Evolutionary conservation across 2,888 invertebrate species (phyloP), one percentile per base, ranked within the genome.

Genomic region (Nomada flava): DNA sequence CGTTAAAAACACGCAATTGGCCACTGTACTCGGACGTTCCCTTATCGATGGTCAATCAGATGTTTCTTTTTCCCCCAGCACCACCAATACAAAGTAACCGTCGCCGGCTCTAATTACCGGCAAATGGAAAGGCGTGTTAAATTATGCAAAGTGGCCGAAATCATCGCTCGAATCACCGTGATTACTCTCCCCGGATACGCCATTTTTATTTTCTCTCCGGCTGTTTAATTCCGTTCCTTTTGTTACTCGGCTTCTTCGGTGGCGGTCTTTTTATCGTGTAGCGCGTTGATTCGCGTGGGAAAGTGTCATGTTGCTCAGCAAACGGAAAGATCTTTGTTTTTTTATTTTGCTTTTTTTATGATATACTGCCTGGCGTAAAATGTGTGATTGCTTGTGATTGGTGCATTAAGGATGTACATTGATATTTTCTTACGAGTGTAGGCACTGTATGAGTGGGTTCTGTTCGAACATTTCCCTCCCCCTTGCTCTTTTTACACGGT

Each of bases 61-160:
- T 26, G 26, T 20, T 52, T 47, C 13, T 64, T 18, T 60, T 42
- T 29, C 36, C 36, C 36, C 7, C 36, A 36, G 36, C 7, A 36
- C 36, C 36, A 1, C 13, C 68, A n/a, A 64, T 13, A 68, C 68
- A 76, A 76, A 68, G 76, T 67, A 78, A 78, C 62, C 50, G 20
- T 76, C 55, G 55, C 20, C 47, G 62, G 18, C 62, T 53, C 53
- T 76, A 78, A 76, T 78, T 78, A 67, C 50, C 50, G 18, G 18
- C 55, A 29, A 42, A 76, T 63, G 76, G 55, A 68, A 78, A 63
- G 62, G 53, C 53, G 62, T 29, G 55, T 62, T 29, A 59, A 63
- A 20, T 44, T 69, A 75, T 75, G 75, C 62, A 76, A 44, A 76
- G 70, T 62, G 53, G 7, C 67, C 69, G 57, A 69, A 29, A 57